A percentile compares a stretch with the other conserved stretches of the same genome.
Evolutionary conservation across 2,888 invertebrate species (phyloP).

Genomic region (Eupeodes latifasciatus): DNA sequence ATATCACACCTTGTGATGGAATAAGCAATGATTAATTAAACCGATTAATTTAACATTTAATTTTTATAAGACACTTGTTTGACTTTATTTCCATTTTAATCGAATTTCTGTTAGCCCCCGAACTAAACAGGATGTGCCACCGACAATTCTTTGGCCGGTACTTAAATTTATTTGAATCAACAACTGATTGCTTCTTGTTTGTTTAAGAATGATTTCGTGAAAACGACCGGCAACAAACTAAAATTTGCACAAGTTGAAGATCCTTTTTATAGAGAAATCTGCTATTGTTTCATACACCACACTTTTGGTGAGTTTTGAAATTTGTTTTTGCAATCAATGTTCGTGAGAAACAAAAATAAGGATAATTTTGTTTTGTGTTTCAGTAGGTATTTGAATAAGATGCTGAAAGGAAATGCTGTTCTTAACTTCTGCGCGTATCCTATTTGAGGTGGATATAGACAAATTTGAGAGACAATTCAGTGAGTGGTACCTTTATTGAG

Average conservation of each 20-base stretch:
- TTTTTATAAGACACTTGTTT: not conserved
- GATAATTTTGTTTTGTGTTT: not conserved
- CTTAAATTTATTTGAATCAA: not conserved
- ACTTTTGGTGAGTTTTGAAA: constrained; percentile 58
- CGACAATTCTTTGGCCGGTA: not conserved
- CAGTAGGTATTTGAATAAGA: constrained; percentile 4
- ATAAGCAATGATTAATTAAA: constrained; percentile 38
- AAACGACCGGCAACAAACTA: constrained; percentile 60
- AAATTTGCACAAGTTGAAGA: constrained; percentile 25
- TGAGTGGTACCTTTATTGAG: not conserved
- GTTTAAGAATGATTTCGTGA: constrained; percentile 28
- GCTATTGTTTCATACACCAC: constrained; percentile 36
- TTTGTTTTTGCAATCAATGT: constrained; percentile 8
- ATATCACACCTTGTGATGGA: constrained; percentile 26
- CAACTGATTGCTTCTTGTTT: not conserved
- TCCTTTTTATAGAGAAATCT: constrained; percentile 57
- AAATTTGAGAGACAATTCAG: not conserved
- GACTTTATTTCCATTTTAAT: not conserved
- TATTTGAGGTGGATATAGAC: constrained; percentile 40
- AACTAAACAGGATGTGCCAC: not conserved
- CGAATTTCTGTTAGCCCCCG: not conserved
- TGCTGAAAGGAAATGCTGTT: constrained; percentile 37
- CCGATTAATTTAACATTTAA: constrained; percentile 32
- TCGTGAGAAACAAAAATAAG: not conserved
- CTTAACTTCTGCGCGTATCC: constrained; percentile 69